Percentiles rank a stretch among this genome's conserved stretches.
Evolutionary conservation across 2,888 invertebrate species (phyloP).

Genomic region (Trichogramma dendrolimi): DNA sequence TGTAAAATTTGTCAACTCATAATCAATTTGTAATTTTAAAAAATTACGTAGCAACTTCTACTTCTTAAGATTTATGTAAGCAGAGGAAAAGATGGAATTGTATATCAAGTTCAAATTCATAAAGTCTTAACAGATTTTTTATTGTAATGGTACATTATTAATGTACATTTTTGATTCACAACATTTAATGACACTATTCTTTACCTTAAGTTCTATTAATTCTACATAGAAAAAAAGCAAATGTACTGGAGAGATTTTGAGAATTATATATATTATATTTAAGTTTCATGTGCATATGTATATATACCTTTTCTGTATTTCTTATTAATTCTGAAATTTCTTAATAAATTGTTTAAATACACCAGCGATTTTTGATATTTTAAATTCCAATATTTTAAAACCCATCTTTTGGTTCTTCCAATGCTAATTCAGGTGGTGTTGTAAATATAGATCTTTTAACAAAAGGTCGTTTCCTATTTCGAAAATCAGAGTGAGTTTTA

Average conservation of each 20-base stretch:
- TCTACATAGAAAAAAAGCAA: constrained; percentile 14
- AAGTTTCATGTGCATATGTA: constrained; percentile 32
- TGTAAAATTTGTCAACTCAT: no score
- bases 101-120: constrained; percentile 15
- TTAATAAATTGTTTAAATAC: constrained; percentile 22
- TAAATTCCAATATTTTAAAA: constrained; percentile 17
- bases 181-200: constrained; percentile 5
- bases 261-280: constrained; percentile 20
- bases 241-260: constrained; percentile 7
- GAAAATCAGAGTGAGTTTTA: constrained; percentile 22
- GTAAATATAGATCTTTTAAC: constrained; percentile 30
- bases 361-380: not conserved
- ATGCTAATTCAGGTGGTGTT: constrained; percentile 31
- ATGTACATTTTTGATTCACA: constrained; percentile 17
- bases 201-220: constrained; percentile 6
- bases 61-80: not conserved
- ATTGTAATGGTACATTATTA: constrained; percentile 14
- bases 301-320: constrained; percentile 28
- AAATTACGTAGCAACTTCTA: no score
- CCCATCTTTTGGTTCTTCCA: constrained; percentile 23
- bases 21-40: no score
- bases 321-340: constrained; percentile 21
- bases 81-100: not conserved
- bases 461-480: constrained; percentile 30
- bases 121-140: constrained; percentile 16